Conservation (phyloP, 2,888 invertebrate genomes). For the Mongoloraphidia duomilia region DNA sequence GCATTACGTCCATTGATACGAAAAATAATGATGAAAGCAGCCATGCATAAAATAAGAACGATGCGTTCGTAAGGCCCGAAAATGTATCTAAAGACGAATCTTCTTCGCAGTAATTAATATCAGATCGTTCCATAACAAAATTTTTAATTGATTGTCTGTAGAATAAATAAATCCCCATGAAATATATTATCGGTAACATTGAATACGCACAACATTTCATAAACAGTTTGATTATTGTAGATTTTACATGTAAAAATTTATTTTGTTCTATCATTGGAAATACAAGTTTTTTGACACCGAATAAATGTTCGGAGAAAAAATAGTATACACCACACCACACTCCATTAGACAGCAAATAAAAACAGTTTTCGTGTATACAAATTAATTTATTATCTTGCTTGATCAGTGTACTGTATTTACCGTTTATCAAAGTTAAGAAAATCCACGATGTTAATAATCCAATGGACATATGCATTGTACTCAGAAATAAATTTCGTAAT, state of each 20-base stretch:
- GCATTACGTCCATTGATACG: constrained; percentile 55
- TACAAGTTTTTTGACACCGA: constrained; percentile 37
- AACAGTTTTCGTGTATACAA: constrained; percentile 50
- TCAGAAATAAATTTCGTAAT: constrained; percentile 40
- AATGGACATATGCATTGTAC: constrained; percentile 42
- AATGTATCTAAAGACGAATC: constrained; percentile 36
- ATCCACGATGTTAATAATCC: constrained; percentile 55
- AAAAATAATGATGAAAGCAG: constrained; percentile 53
- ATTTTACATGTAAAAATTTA: constrained; percentile 51
- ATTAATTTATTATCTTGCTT: constrained; percentile 31
- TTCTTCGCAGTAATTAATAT: constrained; percentile 32
- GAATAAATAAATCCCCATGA: constrained; percentile 43
- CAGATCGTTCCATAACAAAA: constrained; percentile 36
- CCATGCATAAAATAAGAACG: constrained; percentile 50
- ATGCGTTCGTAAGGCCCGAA: constrained; percentile 31
- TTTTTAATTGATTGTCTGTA: constrained; percentile 41
- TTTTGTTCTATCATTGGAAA: constrained; percentile 59
- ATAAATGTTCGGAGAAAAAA: constrained; percentile 41
- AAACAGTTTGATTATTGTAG: constrained; percentile 39
- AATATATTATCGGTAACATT: constrained; percentile 46
- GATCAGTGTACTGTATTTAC: constrained; percentile 34
- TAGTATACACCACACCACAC: constrained; percentile 50
- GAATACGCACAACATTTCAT: constrained; percentile 43
- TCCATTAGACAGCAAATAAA: constrained; percentile 52
- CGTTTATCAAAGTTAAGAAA: constrained; percentile 49